A percentile compares a stretch with the other conserved stretches of the same genome.
These are phyloP conservation scores for Drosophila equinoxialis DNA, from an alignment of 1,140 invertebrate genomes.

Conservation along the genomic window DNA sequence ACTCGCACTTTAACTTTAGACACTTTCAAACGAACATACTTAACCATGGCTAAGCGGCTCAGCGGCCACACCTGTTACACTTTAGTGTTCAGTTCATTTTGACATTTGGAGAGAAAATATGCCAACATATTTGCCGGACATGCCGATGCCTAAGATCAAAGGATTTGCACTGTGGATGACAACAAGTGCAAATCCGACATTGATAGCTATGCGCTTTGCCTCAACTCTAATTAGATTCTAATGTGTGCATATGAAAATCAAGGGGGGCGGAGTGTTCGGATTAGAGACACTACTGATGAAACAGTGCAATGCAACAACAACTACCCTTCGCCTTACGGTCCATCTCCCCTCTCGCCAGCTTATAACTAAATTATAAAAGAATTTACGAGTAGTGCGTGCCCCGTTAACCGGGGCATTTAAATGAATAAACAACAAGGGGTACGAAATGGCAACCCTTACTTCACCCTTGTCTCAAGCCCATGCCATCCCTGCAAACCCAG, in stretches of 20 bases:
- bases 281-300: slow-evolving; percentile 5
- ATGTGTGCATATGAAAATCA: slow-evolving; percentile 59
- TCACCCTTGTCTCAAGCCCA: neutral
- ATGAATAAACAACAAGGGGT: slow-evolving; percentile 51
- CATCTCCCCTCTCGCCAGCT: slow-evolving; percentile 32
- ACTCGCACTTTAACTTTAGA: slow-evolving; percentile 50
- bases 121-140: slow-evolving; percentile 69
- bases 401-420: slow-evolving; percentile 43
- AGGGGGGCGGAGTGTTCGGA: slow-evolving; percentile 29
- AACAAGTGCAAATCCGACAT: slow-evolving; percentile 75
- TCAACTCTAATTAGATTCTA: slow-evolving; percentile 74
- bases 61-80: slow-evolving; percentile 71
- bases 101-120: slow-evolving; percentile 37
- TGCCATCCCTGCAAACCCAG: neutral
- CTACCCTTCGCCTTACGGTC: slow-evolving; percentile 14
- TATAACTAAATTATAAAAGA: slow-evolving; percentile 81
- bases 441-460: neutral
- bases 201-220: slow-evolving; percentile 55
- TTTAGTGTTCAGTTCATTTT: slow-evolving; percentile 37
- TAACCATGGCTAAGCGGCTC: slow-evolving; percentile 52
- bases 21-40: slow-evolving; percentile 41
- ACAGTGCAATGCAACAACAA: neutral
- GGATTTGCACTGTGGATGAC: slow-evolving; percentile 53
- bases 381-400: slow-evolving; percentile 64
- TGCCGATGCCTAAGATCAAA: slow-evolving; percentile 43